Evolutionary conservation across 2,888 invertebrate genomes (phyloP).

Genomic region (Embidobia sp.): DNA sequence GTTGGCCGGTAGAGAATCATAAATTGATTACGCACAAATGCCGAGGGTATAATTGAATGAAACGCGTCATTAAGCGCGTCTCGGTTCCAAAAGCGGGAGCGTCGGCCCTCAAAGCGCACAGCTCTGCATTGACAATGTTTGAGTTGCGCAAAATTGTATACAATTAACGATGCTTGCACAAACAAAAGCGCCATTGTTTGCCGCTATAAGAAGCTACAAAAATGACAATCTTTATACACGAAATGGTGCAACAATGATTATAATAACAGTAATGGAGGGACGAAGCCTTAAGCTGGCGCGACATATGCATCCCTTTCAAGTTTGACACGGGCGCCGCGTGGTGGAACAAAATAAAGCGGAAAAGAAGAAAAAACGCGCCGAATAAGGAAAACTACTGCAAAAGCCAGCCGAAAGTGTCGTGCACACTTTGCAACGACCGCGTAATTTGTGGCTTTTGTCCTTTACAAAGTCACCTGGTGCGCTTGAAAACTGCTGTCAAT

Average conservation of each 20-base stretch:
- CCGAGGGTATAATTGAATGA: slow-evolving; percentile 21
- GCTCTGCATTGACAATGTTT: slow-evolving; percentile 40
- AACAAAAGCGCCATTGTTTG: slow-evolving; percentile 58
- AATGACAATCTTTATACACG: slow-evolving; percentile 47
- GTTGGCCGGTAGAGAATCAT: too few relatives aligned
- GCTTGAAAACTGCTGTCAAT: slow-evolving; percentile 49
- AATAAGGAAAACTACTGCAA: slow-evolving; percentile 23
- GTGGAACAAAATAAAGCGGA: slow-evolving; percentile 1
- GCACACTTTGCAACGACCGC: slow-evolving; percentile 47
- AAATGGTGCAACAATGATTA: slow-evolving; percentile 50
- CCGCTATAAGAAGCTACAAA: slow-evolving; percentile 22
- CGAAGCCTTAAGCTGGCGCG: slow-evolving; percentile 28
- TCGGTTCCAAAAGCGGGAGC: too few relatives aligned
- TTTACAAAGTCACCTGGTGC: slow-evolving; percentile 50
- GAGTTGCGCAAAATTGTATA: slow-evolving; percentile 54
- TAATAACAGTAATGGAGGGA: slow-evolving; percentile 55
- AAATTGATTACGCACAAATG: slow-evolving; percentile 17
- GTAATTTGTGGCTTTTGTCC: slow-evolving; percentile 55
- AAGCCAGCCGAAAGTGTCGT: slow-evolving; percentile 28
- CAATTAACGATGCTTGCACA: slow-evolving; percentile 59
- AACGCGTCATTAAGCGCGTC: slow-evolving; percentile 23
- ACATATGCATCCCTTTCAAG: slow-evolving; percentile 47
- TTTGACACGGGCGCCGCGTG: slow-evolving; percentile 27
- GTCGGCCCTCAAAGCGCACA: slow-evolving; percentile 6
- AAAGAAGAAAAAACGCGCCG: slow-evolving; percentile 8